A percentile compares a stretch with the other conserved stretches of the same genome.
Evolutionary conservation across 2,797 vertebrate species (phyloP).

Genomic region (Dryobates pubescens): DNA sequence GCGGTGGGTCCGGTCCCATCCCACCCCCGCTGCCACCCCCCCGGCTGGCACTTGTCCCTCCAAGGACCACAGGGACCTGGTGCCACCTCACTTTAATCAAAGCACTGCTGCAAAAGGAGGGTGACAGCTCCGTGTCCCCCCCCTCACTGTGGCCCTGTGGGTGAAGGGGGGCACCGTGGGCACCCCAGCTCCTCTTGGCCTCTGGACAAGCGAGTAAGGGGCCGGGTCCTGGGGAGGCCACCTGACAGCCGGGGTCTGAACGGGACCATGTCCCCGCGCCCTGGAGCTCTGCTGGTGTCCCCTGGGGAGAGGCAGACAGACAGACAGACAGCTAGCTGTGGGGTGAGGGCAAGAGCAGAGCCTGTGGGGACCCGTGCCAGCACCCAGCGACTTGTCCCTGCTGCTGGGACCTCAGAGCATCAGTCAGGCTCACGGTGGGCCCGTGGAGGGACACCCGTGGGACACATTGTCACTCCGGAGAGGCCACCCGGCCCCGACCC

Average conservation of each 20-base stretch:
- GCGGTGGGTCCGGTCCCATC: neutral
- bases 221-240: neutral
- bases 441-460: neutral
- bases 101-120: neutral
- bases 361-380: rapidly evolving
- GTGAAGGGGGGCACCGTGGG: neutral
- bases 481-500: neutral
- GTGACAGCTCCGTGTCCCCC: neutral
- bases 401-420: neutral
- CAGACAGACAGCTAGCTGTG: rapidly evolving
- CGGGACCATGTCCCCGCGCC: neutral
- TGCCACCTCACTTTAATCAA: neutral
- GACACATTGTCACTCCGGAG: rapidly evolving
- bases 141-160: neutral
- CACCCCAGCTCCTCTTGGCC: neutral
- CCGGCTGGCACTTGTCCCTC: too few relatives aligned
- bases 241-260: neutral
- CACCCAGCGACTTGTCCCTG: rapidly evolving
- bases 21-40: neutral
- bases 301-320: neutral
- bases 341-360: neutral
- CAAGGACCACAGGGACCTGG: neutral
- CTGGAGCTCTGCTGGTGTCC: rapidly evolving
- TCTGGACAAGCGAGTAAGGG: rapidly evolving
- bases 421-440: rapidly evolving